phyloP scores from a whole-genome alignment of 2,888 invertebrate genomes.

The Entomobrya multifasciata region DNA sequence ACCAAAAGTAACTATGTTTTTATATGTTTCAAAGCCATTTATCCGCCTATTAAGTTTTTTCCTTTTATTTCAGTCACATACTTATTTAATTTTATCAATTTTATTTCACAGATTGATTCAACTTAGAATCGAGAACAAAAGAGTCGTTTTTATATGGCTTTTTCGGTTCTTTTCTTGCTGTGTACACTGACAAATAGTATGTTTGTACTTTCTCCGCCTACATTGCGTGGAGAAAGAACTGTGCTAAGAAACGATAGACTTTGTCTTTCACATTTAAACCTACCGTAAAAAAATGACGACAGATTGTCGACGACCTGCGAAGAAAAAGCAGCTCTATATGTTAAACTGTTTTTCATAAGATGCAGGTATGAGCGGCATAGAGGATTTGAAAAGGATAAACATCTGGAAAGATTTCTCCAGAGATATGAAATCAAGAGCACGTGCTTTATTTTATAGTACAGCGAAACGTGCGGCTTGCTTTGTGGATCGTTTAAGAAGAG shows the following conservation, averaged over 20 bases:
- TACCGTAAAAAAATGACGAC: too few relatives aligned
- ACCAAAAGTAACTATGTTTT: too few relatives aligned
- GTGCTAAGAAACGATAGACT: not conserved
- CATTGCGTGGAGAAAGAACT: not conserved
- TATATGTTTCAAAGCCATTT: too few relatives aligned
- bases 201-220: too few relatives aligned
- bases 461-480: not conserved
- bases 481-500: not conserved
- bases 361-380: not conserved
- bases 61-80: too few relatives aligned
- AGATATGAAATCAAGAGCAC: conserved; percentile 10
- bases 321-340: too few relatives aligned
- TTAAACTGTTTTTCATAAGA: too few relatives aligned
- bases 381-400: conserved; percentile 8
- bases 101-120: conserved; percentile 28
- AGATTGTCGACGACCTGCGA: too few relatives aligned
- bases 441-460: conserved; percentile 11
- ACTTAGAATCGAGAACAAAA: not conserved
- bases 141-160: conserved; percentile 2
- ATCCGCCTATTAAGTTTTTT: too few relatives aligned
- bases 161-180: not conserved
- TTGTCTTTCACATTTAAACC: too few relatives aligned
- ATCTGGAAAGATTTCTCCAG: conserved; percentile 1
- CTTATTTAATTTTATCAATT: too few relatives aligned
- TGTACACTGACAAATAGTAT: not conserved